Percentiles rank a stretch among this genome's conserved stretches.
Conservation (phyloP, 2,888 invertebrate species). For the Melipona beecheii region DNA sequence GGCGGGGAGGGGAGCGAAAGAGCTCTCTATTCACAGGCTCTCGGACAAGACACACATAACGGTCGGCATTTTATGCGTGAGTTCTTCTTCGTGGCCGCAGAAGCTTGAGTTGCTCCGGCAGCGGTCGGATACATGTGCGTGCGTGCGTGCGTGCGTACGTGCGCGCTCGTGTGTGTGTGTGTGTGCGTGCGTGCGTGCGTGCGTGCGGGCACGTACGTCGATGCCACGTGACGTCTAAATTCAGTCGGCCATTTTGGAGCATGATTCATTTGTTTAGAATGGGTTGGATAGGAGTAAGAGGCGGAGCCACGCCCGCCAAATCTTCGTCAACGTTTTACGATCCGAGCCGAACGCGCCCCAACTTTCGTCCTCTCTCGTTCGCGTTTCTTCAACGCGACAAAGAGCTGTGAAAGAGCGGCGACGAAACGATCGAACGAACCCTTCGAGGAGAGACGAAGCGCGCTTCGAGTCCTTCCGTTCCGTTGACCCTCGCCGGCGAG, state of each 20-base stretch:
- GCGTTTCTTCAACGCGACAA: no score
- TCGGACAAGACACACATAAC: constrained; percentile 21
- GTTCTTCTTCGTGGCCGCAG: constrained; percentile 34
- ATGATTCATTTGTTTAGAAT: constrained; percentile 84
- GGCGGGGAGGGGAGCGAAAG: neutral
- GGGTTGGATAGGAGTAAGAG: constrained; percentile 82
- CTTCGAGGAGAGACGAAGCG: no score
- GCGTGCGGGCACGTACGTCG: constrained; percentile 68
- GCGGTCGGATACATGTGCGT: constrained; percentile 25
- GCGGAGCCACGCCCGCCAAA: constrained; percentile 83
- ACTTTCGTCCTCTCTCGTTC: constrained; percentile 6
- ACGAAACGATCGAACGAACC: no score
- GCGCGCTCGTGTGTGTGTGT: constrained; percentile 16
- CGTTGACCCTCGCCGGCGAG: constrained; percentile 33
- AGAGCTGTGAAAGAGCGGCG: no score
- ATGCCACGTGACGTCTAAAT: constrained; percentile 84
- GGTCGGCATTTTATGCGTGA: constrained; percentile 37
- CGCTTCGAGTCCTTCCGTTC: neutral
- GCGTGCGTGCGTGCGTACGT: constrained; percentile 24
- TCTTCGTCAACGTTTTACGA: constrained; percentile 76
- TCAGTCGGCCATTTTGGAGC: constrained; percentile 84
- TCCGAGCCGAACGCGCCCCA: constrained; percentile 12
- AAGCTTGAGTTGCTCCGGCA: constrained; percentile 31
- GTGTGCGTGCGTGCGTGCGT: constrained; percentile 38
- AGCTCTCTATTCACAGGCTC: constrained; percentile 6